Base-by-base conservation (phyloP, 2,113 vertebrate species). In the Drymodes brunneopygia region DNA sequence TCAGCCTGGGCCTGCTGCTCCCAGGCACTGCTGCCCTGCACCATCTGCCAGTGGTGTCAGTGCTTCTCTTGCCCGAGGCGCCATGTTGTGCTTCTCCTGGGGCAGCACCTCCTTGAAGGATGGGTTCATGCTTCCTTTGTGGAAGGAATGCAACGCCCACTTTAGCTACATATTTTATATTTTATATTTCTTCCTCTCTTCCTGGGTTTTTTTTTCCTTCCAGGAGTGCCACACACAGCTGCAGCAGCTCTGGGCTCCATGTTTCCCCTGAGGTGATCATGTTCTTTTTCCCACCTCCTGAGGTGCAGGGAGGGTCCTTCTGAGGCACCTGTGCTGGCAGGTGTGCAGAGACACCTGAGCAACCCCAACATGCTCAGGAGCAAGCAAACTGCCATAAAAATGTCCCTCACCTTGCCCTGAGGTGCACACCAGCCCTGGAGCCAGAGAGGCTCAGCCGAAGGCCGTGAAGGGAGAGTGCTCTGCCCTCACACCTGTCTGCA, bases 291-390 rank as follows among this genome's bases (percentile, higher is more conserved):
- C 27, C 6, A 2, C 56, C 65, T 70, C 36, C 50, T 50, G 64
- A 40, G 67, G 65, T 15, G 15, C 57, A n/a, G 10, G 10, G 23
- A 51, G n/a, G 6, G 12, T 51, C 11, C 62, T 1, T 5, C 24
- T 0, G 0, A 50, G 25, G 33, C 48, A 50, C 15, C 24, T 31
- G 31, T 18, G 21, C 38, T 42, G 50, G 38, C 42, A 54, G 42
- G 7, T 7, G 15, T 35, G 23, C 36, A 70, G 13, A 7, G 42
- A 78, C 15, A 4, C 38, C 13, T 24, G 12, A 78, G 65, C n/a
- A 61, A 36, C 7, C 18, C 44, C 56, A 62, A 19, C 0, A 1
- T 1, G 0, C 22, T 27, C 0, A 23, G 0, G 0, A 70, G 4
- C 1, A 0, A 57, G 25, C n/a, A 45, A 86, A 31, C 20, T 33